Conservation (phyloP, 2,888 invertebrate genomes). For the Dinocampus coccinellae region DNA sequence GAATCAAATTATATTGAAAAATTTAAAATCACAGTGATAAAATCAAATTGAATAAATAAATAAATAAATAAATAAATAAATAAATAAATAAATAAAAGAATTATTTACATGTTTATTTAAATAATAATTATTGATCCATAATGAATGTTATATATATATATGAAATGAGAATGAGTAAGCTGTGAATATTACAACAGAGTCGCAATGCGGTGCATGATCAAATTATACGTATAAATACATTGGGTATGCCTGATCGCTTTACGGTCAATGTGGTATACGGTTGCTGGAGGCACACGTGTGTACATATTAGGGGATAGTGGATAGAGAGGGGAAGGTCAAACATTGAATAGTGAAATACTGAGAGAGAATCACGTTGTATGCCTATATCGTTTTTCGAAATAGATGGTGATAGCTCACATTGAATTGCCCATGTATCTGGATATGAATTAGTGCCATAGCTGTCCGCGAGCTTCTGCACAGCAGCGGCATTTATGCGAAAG, state of each 20-base stretch:
- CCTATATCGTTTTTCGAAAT: conserved; percentile 27
- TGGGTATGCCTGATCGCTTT: conserved; percentile 42
- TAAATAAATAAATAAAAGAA: no score
- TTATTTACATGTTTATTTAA: no score
- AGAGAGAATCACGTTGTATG: conserved; percentile 11
- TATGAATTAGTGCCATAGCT: conserved; percentile 31
- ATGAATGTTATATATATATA: not conserved
- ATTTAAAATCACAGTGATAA: not conserved
- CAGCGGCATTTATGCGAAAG: conserved; percentile 15
- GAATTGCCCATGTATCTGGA: conserved; percentile 34
- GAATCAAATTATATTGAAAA: no score
- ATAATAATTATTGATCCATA: no score
- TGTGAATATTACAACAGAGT: conserved; percentile 20
- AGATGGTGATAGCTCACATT: conserved; percentile 34
- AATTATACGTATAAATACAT: conserved; percentile 49
- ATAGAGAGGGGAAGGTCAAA: not conserved
- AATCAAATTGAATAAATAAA: conserved; percentile 12
- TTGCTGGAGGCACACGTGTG: conserved; percentile 20
- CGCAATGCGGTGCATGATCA: conserved; percentile 41
- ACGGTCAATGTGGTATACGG: conserved; percentile 46
- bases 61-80: no score
- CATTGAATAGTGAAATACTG: conserved; percentile 1
- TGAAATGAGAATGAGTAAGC: not conserved
- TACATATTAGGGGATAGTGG: not conserved
- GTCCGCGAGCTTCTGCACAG: conserved; percentile 23